phyloP scores from a whole-genome alignment of 2,888 invertebrate species.

The Pyrrhosoma nymphula region DNA sequence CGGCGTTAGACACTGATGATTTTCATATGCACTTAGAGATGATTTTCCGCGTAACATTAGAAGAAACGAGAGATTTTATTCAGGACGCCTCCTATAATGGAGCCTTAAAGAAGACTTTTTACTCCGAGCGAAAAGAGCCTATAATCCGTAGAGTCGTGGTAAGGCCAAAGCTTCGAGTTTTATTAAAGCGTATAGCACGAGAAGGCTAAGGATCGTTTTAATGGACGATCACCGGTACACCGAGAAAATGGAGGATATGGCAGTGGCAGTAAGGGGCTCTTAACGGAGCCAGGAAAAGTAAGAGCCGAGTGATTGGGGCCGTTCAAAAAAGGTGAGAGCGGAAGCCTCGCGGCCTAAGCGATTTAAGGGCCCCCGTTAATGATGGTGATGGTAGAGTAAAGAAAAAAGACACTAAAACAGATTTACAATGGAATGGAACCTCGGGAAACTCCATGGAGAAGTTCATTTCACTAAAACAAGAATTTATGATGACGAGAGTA shows the following conservation, averaged over 20 bases:
- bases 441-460: background rate
- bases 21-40: background rate
- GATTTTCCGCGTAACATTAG: background rate
- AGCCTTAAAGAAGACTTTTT: background rate
- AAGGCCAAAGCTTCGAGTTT: background rate
- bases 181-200: background rate
- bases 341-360: background rate
- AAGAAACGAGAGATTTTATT: background rate
- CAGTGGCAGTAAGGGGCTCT: background rate
- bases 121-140: background rate
- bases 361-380: background rate
- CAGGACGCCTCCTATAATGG: background rate
- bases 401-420: background rate
- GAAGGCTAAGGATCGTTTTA: slow-evolving; percentile 1
- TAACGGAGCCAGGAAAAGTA: background rate
- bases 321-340: background rate
- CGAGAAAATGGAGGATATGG: background rate
- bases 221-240: background rate
- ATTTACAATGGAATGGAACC: background rate
- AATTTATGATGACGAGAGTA: background rate
- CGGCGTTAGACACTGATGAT: too few relatives aligned
- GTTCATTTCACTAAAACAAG: background rate
- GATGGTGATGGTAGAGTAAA: background rate
- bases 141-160: background rate
- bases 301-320: background rate